Evolutionary conservation across 2,797 vertebrate genomes (phyloP), one percentile per base, ranked within the genome.

Genomic region (Clarias fuscus): DNA sequence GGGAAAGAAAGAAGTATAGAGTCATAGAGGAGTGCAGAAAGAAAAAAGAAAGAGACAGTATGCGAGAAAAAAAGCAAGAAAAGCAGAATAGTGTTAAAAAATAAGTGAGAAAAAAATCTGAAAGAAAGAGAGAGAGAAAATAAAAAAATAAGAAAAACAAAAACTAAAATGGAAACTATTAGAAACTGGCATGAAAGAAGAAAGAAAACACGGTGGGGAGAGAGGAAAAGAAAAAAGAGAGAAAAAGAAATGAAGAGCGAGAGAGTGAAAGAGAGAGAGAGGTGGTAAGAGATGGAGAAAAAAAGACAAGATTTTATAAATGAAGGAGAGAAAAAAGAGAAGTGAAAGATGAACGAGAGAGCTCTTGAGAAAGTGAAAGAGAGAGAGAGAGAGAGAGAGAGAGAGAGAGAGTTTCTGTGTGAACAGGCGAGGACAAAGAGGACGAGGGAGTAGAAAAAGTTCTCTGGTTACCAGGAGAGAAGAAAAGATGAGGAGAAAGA

Each of bases 401-500:
- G 79, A 18, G 43, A 78, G 58, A 20, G 75, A 72, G 58, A 59
- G 81, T 79, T 59, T 86, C 58, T 68, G 76, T 67, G 85, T 83
- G 79, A 85, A 86, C 18, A 61, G 67, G 37, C 75, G 84, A 64
- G 82, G 68, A 89, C 56, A 82, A 80, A 87, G 72, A 89, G 85
- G 73, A 77, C 85, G 81, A 84, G 85, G 64, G 84, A 61, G 67
- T 62, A 64, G 84, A 90, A 85, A 86, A 90, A 73, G 89, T 89
- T 65, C 82, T 86, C 86, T 86, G 86, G 80, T 89, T 90, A 89
- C 86, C 75, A 89, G 77, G 84, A 86, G 89, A 89, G 85, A 86
- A 72, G 62, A 86, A 79, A 79, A 85, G 82, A 85, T 56, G 58
- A 84, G 71, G 88, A 80, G 65, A 68, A 85, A 71, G 75, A 84